A percentile compares a stretch with the other conserved stretches of the same genome.
Evolutionary conservation across 2,113 vertebrate genomes (phyloP).

Genomic region (Acrocephalus kingi): DNA sequence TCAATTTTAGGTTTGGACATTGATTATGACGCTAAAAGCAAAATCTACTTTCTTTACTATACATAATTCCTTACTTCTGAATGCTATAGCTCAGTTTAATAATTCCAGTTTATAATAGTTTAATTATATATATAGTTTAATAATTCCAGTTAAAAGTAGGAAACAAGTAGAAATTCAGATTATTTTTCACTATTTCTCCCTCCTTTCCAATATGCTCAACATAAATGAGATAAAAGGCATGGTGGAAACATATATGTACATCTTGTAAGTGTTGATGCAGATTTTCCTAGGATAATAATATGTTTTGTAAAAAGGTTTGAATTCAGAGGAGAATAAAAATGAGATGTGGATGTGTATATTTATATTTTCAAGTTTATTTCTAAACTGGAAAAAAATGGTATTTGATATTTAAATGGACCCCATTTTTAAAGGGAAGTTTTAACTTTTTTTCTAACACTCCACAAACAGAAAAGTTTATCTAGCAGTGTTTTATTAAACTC

Average conservation of each 20-base stretch:
- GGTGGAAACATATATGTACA: background rate
- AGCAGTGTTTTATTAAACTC: background rate
- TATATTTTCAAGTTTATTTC: background rate
- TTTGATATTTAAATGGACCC: background rate
- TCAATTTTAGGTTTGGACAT: conserved; percentile 84
- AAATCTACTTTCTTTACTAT: conserved; percentile 64
- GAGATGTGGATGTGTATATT: background rate
- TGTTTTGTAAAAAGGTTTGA: conserved; percentile 1
- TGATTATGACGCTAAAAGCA: conserved; percentile 77
- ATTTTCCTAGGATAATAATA: background rate
- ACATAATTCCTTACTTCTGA: background rate
- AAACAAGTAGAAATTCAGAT: conserved; percentile 18
- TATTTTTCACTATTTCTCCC: conserved; percentile 15
- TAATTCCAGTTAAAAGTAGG: conserved; percentile 54
- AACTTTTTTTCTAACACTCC: background rate
- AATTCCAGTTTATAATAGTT: conserved; percentile 13
- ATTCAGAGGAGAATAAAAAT: background rate
- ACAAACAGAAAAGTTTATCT: background rate
- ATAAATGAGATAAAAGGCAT: conserved; percentile 29
- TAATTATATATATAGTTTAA: background rate
- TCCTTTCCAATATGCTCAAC: conserved; percentile 7
- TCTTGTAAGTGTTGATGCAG: background rate
- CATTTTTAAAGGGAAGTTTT: background rate
- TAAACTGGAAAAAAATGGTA: background rate
- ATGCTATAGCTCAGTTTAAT: conserved; percentile 18